Conservation (phyloP, 2,888 invertebrate genomes). For the Drosophila phalerata region DNA sequence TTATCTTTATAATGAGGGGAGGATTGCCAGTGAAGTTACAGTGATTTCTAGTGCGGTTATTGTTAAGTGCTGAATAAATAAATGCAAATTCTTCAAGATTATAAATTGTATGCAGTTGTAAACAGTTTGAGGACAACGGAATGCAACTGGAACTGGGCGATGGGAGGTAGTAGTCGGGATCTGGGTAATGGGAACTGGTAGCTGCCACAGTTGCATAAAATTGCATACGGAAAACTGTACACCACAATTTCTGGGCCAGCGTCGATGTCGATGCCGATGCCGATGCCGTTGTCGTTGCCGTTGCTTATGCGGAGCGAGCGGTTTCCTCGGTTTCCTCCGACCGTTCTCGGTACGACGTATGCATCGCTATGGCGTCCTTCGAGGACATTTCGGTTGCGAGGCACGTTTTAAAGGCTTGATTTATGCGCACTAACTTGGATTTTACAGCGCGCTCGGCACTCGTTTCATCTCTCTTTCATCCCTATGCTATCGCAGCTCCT, state of each 20-base stretch:
- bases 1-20: conserved; percentile 36
- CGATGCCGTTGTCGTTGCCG: conserved; percentile 45
- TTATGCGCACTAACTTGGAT: conserved; percentile 83
- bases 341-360: conserved; percentile 19
- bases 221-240: conserved; percentile 77
- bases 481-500: conserved; percentile 4
- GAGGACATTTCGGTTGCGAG: conserved; percentile 81
- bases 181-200: conserved; percentile 13
- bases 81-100: conserved; percentile 78
- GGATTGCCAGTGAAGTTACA: conserved; percentile 25
- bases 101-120: conserved; percentile 81
- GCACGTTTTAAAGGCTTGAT: conserved; percentile 83
- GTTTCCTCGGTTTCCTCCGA: conserved; percentile 26
- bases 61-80: conserved; percentile 73
- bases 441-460: conserved; percentile 66
- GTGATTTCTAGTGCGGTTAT: conserved; percentile 64
- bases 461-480: conserved; percentile 53
- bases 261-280: conserved; percentile 51
- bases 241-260: conserved; percentile 64
- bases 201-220: conserved; percentile 81
- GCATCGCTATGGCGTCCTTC: conserved; percentile 63
- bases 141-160: conserved; percentile 21
- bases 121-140: conserved; percentile 65
- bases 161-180: conserved; percentile 5
- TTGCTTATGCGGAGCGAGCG: conserved; percentile 17